Conservation (phyloP, 53 echinoderm and acorn worm genomes). For the Glandiceps talaboti region DNA sequence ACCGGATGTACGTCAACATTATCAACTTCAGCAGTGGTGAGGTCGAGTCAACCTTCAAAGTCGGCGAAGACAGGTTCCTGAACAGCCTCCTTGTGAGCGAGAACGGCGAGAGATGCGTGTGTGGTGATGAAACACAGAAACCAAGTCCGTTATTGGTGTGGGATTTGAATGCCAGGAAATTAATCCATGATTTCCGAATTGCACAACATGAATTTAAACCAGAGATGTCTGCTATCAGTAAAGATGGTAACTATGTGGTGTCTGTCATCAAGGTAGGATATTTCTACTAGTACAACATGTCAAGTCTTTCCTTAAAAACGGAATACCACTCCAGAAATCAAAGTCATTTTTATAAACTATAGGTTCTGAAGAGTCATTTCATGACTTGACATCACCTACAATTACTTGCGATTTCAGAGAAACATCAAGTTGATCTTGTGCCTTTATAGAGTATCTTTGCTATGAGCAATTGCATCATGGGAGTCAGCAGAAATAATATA, state of each 20-base stretch:
- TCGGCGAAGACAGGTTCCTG: slow-evolving; percentile 86
- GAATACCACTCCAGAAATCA: too few species aligned
- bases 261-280: slow-evolving; percentile 92
- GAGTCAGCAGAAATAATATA: too few species aligned
- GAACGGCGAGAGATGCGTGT: slow-evolving; percentile 86
- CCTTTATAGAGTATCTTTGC: too few species aligned
- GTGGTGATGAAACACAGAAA: slow-evolving; percentile 96
- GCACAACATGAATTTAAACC: slow-evolving; percentile 96
- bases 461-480: too few species aligned
- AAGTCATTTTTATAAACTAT: too few species aligned
- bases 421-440: too few species aligned
- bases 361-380: too few species aligned
- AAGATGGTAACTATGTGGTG: slow-evolving; percentile 92
- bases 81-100: slow-evolving; percentile 95
- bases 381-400: too few species aligned
- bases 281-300: too few species aligned
- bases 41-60: slow-evolving; percentile 85
- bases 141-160: slow-evolving; percentile 92
- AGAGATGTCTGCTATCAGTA: slow-evolving; percentile 86
- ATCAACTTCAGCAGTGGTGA: slow-evolving; percentile 73
- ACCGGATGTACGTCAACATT: slow-evolving; percentile 96
- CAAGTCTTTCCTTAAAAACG: too few species aligned
- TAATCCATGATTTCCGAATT: slow-evolving; percentile 92
- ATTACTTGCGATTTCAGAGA: too few species aligned
- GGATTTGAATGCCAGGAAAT: slow-evolving; percentile 78